Base-by-base conservation (phyloP, 2,113 vertebrate genomes). In the Colaptes auratus region DNA sequence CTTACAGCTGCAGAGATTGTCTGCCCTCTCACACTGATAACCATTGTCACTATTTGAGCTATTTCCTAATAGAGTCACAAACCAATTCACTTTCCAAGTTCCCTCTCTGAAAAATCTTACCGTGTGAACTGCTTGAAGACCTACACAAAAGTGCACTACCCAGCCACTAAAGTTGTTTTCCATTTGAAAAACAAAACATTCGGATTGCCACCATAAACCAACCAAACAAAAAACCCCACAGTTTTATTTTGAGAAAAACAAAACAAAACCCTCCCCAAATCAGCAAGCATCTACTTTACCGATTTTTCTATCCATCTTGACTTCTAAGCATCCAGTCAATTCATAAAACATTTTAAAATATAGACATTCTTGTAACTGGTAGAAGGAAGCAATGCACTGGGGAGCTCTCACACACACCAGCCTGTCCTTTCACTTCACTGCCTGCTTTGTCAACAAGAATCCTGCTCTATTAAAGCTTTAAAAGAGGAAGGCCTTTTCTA, bases 381-480 rank as follows among this genome's bases (percentile, higher is more conserved):
- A 76, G 36, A 63, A 93, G 31, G 53, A 90, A 90, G 78, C 48
- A 79, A 31, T 24, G 52, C 60, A 78, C 48, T 63, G 25, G 46
- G 35, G 50, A 90, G 69, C 30, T 81, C 28, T 56, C 27, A 11
- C 11, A 76, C 31, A 23, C 16, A 79, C 70, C 21, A 88, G 50
- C 30, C 73, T 6, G 1, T 67, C 60, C 81, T 82, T 73, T 82
- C 91, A 89, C 53, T 89, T 79, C 61, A 65, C 76, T 59, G 82
- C 63, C 76, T 76, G 65, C 76, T 88, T 80, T 88, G 66, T 75
- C 88, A 92, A 94, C 73, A 88, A 65, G 79, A 95, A 79, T 15
- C 18, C 44, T 36, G 55, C 6, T 33, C 53, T 71, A 30, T 10
- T 25, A 59, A 74, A 69, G 52, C 33, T 44, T 78, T 80, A 46